These are phyloP conservation scores for Collichthys lucidus DNA, from an alignment of 2,113 vertebrate genomes.

Conservation along the genomic window DNA sequence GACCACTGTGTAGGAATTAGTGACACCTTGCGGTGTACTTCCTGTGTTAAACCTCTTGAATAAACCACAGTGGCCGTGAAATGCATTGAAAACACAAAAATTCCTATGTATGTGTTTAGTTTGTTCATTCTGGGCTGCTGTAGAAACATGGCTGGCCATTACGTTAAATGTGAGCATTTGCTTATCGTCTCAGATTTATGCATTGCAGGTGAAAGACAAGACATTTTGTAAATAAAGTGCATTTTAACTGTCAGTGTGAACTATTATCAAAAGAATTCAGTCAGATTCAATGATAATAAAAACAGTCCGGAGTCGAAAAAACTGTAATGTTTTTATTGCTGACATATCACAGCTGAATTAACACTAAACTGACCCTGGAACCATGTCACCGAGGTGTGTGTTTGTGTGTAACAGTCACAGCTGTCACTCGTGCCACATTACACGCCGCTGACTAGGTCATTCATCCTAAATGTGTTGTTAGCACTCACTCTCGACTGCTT, in stretches of 20 bases:
- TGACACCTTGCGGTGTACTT: too few relatives aligned
- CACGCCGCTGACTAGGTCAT: constrained; percentile 61
- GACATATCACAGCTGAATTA: constrained; percentile 46
- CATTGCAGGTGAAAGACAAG: background rate
- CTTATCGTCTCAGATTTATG: background rate
- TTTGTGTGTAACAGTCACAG: constrained; percentile 56
- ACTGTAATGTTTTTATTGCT: constrained; percentile 18
- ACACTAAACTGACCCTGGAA: constrained; percentile 25
- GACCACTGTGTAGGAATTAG: too few relatives aligned
- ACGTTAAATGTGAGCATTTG: background rate
- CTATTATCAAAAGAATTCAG: background rate
- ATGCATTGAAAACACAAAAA: too few relatives aligned
- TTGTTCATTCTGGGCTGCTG: too few relatives aligned
- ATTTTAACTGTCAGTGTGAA: background rate
- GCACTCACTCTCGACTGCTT: constrained; percentile 69
- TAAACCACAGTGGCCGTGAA: too few relatives aligned
- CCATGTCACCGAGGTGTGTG: constrained; percentile 18
- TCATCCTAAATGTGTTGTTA: constrained; percentile 78
- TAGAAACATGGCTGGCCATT: background rate
- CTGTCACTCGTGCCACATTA: constrained; percentile 73
- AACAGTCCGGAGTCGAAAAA: background rate
- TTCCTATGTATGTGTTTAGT: too few relatives aligned
- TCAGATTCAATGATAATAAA: background rate
- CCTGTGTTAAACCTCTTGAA: too few relatives aligned
- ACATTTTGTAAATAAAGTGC: background rate